Evolutionary conservation across 2,113 vertebrate genomes (phyloP).

Genomic region (Terrapene triunguis): DNA sequence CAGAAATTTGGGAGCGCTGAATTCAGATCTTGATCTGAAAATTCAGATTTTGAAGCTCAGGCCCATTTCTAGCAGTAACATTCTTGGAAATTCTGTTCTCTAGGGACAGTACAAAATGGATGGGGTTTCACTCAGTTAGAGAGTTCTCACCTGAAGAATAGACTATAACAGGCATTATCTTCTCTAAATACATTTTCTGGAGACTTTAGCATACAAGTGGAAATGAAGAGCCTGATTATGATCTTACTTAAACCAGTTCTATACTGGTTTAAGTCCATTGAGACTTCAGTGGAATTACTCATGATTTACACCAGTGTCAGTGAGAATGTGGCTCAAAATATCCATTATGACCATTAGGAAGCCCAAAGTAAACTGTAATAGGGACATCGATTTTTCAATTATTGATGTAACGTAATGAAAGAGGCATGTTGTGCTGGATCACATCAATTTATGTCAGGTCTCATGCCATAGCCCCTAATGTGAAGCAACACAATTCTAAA

Average conservation of each 20-base stretch:
- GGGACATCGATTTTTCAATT: background rate
- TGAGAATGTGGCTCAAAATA: background rate
- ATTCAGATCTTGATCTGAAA: background rate
- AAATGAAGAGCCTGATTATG: background rate
- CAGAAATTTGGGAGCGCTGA: background rate
- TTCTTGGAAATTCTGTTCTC: background rate
- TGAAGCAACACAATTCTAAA: background rate
- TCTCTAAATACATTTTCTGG: background rate
- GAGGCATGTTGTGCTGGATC: background rate
- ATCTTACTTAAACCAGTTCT: background rate
- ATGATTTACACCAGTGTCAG: background rate
- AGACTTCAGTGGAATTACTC: background rate
- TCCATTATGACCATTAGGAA: background rate
- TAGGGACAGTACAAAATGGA: background rate
- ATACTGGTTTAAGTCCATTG: background rate
- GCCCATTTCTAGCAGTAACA: background rate
- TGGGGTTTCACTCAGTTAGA: rapidly evolving
- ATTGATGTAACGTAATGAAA: background rate
- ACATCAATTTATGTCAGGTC: rapidly evolving
- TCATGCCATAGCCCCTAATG: background rate
- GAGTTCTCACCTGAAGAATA: background rate
- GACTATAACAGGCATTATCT: background rate
- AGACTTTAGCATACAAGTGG: background rate
- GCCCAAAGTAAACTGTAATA: background rate
- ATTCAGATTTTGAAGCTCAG: background rate